Base-by-base conservation (phyloP, 2,888 invertebrate genomes). In the Acronicta leporina region DNA sequence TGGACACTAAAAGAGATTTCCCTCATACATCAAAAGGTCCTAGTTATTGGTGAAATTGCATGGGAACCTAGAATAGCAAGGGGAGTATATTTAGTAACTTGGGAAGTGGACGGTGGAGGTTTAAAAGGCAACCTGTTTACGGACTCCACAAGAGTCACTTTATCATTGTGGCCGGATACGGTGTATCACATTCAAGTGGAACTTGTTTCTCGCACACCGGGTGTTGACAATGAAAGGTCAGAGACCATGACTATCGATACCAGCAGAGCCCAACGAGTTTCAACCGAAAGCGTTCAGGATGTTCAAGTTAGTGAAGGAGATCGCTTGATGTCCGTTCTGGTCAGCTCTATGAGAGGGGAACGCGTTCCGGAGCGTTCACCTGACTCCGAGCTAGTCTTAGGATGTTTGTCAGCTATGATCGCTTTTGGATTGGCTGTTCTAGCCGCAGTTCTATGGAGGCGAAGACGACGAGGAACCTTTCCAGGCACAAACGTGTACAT, bases 41-140 rank as follows among this genome's bases (percentile, higher is more conserved):
- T 96, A 41, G 96, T 96, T 42, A 96, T 96, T 73, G 96, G 96
- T 44, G 96, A 96, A 91, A 96, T 97, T 73, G 96, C 96, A 48
- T 97, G 97, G 97, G 96, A 96, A 79, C 95, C 96, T 10, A 95
- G 96, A 89, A 95, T 95, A 83, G 94, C 92, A 57, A 95, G 95
- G 53, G 96, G 96, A 27, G 96, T 97, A 62, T 97, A 97, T 90
- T 94, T 97, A 82, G 97, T 97, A 53, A 97, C 97, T 66, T 97
- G 97, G 97, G 97, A 97, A 95, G 96, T 97, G 56, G 96, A 96
- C 82, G 97, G 97, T 61, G 97, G 97, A 75, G 97, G 97, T 70
- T 93, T 97, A 64, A 97, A 97, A 91, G 97, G 97, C 72, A 97
- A 97, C 90, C 94, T 97, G 71, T 97, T 97, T 89, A 97, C 97